Conservation (phyloP, 1,140 invertebrate genomes). For the Pantala flavescens region DNA sequence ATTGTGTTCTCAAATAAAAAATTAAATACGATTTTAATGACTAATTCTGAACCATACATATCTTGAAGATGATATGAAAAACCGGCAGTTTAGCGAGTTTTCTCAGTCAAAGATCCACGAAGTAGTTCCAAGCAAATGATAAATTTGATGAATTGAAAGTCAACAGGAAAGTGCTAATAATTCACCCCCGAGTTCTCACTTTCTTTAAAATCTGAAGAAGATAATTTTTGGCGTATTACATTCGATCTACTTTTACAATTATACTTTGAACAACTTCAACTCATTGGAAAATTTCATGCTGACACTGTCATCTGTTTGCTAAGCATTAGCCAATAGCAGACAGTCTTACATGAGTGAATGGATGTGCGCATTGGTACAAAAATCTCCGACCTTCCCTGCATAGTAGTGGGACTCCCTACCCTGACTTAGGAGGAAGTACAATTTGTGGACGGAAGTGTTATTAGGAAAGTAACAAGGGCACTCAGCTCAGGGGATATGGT, state of each 20-base stretch:
- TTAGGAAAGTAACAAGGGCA: constrained; percentile 9
- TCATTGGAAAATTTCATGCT: background rate
- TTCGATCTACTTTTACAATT: background rate
- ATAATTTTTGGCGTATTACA: too few relatives aligned
- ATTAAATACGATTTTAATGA: background rate
- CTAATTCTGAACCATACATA: background rate
- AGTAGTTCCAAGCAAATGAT: background rate
- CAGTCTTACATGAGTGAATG: background rate
- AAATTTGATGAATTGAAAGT: too few relatives aligned
- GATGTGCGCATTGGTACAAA: constrained; percentile 18
- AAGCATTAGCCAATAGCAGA: constrained; percentile 8
- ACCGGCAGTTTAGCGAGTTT: background rate
- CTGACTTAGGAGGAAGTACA: background rate
- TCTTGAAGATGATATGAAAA: background rate
- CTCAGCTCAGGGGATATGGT: constrained; percentile 19
- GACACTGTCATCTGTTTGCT: background rate
- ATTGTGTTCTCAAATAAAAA: background rate
- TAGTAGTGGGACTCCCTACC: background rate
- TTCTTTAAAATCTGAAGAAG: too few relatives aligned
- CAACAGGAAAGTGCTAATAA: too few relatives aligned
- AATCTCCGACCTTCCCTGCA: background rate
- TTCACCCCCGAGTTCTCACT: too few relatives aligned
- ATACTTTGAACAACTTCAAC: background rate
- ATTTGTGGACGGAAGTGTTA: background rate
- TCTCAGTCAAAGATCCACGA: background rate